Evolutionary conservation across 53 echinoderm and acorn worm species (phyloP).

Genomic region (Luidia sarsii): DNA sequence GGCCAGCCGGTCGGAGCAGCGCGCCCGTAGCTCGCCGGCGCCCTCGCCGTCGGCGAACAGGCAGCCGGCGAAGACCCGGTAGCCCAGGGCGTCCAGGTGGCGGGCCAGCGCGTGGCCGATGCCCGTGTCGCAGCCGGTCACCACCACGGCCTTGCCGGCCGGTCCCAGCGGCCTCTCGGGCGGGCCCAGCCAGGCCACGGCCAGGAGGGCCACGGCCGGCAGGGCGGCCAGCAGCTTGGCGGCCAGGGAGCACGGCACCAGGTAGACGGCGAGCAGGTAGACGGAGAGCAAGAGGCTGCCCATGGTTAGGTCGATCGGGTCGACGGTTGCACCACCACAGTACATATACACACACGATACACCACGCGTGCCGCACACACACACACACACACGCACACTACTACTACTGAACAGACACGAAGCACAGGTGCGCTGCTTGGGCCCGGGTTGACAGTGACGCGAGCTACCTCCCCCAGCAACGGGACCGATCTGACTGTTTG

Average conservation of each 20-base stretch:
- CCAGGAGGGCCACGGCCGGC: constrained; percentile 27
- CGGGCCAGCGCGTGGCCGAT: constrained; percentile 71
- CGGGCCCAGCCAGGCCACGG: constrained; percentile 26
- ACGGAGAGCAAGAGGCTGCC: constrained; percentile 8
- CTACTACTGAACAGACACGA: no score
- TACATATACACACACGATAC: no score
- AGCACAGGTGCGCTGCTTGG: constrained; percentile 39
- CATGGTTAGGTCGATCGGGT: no score
- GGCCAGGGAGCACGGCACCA: constrained; percentile 17
- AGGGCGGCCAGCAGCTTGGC: constrained; percentile 26
- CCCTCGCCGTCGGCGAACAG: constrained; percentile 59
- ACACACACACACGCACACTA: no score
- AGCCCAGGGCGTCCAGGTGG: constrained; percentile 60
- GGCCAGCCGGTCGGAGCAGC: constrained; percentile 36
- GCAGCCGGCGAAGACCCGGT: constrained; percentile 74
- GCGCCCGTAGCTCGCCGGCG: constrained; percentile 23
- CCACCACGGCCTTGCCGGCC: constrained; percentile 68
- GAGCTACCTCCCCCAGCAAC: constrained; percentile 3
- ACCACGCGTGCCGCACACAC: no score
- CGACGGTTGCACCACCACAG: no score
- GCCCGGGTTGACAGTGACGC: no score
- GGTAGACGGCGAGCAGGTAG: constrained; percentile 43
- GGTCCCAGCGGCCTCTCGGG: constrained; percentile 32
- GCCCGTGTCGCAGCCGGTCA: constrained; percentile 82
- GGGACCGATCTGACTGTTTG: constrained; percentile 27